Percentiles rank a stretch among this genome's conserved stretches.
Evolutionary conservation across 2,113 vertebrate species (phyloP).

Genomic region (Clinocottus analis): DNA sequence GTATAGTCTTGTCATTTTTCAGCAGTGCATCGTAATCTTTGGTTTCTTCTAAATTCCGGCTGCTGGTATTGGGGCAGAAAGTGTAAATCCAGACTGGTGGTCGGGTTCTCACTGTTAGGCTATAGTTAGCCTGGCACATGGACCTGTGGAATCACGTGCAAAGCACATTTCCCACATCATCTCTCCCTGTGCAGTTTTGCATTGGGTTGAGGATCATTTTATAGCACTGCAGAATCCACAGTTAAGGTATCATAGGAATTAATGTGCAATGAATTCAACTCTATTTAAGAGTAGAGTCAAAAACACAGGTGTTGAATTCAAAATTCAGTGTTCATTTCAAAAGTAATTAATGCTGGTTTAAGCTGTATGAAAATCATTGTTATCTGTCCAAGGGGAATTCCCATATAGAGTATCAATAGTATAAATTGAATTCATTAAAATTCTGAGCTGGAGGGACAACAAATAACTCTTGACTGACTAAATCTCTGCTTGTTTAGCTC

Average conservation of each 20-base stretch:
- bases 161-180: slow-evolving; percentile 5
- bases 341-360: background rate
- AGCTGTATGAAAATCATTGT: background rate
- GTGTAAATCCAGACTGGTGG: background rate
- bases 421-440: background rate
- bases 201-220: background rate
- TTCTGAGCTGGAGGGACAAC: background rate
- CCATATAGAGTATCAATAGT: background rate
- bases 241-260: background rate
- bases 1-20: background rate
- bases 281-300: background rate
- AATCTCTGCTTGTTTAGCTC: background rate
- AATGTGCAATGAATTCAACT: background rate
- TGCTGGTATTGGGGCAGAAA: background rate
- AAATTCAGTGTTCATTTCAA: no score
- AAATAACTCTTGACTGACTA: background rate
- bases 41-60: background rate
- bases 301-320: background rate
- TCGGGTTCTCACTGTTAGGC: background rate
- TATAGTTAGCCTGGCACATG: background rate
- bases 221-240: background rate
- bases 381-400: background rate
- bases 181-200: background rate
- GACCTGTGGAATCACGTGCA: background rate
- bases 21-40: background rate